phyloP scores from a whole-genome alignment of 1,140 invertebrate genomes.

The Tribolium castaneum region DNA sequence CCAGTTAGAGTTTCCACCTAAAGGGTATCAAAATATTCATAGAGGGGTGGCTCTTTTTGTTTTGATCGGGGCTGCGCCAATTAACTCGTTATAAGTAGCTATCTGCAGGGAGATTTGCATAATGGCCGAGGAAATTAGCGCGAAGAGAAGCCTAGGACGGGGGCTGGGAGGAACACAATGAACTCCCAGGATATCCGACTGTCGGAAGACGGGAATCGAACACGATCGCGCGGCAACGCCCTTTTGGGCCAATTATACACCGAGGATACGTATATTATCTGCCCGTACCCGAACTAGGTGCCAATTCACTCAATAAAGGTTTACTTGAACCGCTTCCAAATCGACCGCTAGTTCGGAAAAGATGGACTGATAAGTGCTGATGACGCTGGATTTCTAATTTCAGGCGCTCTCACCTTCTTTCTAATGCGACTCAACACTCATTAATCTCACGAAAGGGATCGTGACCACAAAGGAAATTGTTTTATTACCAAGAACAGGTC shows the following conservation, averaged over 20 bases:
- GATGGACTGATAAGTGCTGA: conserved; percentile 15
- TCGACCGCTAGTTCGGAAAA: neutral
- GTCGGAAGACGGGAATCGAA: conserved; percentile 48
- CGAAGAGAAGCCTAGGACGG: conserved; percentile 26
- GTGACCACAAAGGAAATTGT: neutral
- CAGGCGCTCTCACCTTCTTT: neutral
- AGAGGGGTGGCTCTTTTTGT: conserved; percentile 34
- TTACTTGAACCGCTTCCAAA: conserved; percentile 28
- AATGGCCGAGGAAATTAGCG: conserved; percentile 46
- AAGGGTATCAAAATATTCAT: conserved; percentile 20
- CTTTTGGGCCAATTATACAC: conserved; percentile 41
- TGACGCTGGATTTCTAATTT: neutral
- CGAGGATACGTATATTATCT: conserved; percentile 34
- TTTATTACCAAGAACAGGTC: neutral
- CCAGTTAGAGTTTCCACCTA: neutral
- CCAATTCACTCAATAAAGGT: conserved; percentile 20
- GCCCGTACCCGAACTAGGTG: conserved; percentile 14
- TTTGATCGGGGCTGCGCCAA: conserved; percentile 38
- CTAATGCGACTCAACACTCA: neutral
- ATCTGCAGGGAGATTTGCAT: conserved; percentile 43
- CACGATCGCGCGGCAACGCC: conserved; percentile 44
- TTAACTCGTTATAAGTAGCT: conserved; percentile 46
- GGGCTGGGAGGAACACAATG: conserved; percentile 39
- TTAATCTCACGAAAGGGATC: neutral
- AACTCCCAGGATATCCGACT: conserved; percentile 47